Base-by-base conservation (phyloP, 30 jellyfish, hydroid and myxozoan genomes). In the Aurelia coerulea region DNA sequence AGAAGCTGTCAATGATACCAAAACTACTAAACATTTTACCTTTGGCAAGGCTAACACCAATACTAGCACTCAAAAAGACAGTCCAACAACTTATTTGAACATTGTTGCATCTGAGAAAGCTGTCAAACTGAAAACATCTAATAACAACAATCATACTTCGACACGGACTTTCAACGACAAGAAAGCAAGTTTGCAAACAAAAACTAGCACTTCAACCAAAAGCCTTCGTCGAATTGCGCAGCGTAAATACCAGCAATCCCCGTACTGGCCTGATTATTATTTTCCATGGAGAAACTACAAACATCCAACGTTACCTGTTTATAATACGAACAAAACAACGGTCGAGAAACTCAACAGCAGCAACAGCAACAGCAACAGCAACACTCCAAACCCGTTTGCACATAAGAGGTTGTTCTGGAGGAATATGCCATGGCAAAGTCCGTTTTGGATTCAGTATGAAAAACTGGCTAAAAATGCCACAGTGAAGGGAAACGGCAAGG, bases 231-330 rank as follows among this genome's bases (percentile, higher is more conserved):
- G 7, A 46, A 9, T 9, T 9, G 56, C 56, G 7, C 14, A 46
- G 15, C 56, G 56, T 1, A 46, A 3, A 2, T 70, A 70, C 13
- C 80, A 70, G 42, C 84, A 52, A 62, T 32, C 49, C n/a, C 90
- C 90, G 0, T 80, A 81, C 39, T 81, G 91, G 91, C 79, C 78
- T 59, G 53, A 69, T 10, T 73, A 81, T 29, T 81, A 66, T 41
- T 68, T 19, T 68, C 84, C 91, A 10, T 69, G 85, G 84, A 51
- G 84, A 67, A 81, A 69, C 41, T 81, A 67, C 78, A 81, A 68
- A 34, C 83, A 70, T 46, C 91, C 91, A 23, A 81, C 78, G 0
- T 15, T 29, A 1, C 19, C 82, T 16, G 52, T 60, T 29, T 29
- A 16, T 15, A 11, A 17, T 5, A 16, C 23, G 5, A 42, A 17